Evolutionary conservation across 2,113 vertebrate genomes (phyloP).

Genomic region (Pseudorectes ferrugineus): DNA sequence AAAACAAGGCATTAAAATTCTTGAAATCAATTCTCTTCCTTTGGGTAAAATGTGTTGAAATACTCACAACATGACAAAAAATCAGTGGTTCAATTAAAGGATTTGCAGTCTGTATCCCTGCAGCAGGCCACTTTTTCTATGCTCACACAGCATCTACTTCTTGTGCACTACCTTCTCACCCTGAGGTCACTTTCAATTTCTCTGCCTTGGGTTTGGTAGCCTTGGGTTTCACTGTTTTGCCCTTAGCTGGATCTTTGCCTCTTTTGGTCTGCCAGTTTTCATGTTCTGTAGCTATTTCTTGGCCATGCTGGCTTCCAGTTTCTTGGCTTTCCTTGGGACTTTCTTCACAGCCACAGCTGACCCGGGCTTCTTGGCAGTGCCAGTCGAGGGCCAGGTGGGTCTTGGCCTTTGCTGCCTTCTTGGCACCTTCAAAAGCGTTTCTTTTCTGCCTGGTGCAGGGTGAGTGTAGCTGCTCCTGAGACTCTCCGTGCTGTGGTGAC

Average conservation of each 20-base stretch:
- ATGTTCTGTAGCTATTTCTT: not conserved
- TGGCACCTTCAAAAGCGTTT: not conserved
- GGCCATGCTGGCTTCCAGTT: not conserved
- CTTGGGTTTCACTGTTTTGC: not conserved
- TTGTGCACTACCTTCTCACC: not conserved
- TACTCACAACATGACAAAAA: not conserved
- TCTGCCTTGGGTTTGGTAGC: not conserved
- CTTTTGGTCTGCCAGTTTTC: not conserved
- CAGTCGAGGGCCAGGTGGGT: not conserved
- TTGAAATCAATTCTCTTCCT: not conserved
- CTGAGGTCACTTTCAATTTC: not conserved
- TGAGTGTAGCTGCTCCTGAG: not conserved
- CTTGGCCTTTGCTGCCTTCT: not conserved
- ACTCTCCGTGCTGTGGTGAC: accelerated
- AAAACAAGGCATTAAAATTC: not conserved
- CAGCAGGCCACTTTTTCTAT: not conserved
- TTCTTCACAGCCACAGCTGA: not conserved
- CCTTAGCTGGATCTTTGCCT: not conserved
- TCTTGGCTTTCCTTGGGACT: not conserved
- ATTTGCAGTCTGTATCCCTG: not conserved
- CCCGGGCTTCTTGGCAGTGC: not conserved
- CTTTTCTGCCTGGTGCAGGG: not conserved
- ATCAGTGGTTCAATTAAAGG: not conserved
- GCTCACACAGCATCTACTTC: not conserved
- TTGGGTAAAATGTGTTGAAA: not conserved